Evolutionary conservation across 2,797 vertebrate genomes (phyloP).

Genomic region (Eulemur albifrons): DNA sequence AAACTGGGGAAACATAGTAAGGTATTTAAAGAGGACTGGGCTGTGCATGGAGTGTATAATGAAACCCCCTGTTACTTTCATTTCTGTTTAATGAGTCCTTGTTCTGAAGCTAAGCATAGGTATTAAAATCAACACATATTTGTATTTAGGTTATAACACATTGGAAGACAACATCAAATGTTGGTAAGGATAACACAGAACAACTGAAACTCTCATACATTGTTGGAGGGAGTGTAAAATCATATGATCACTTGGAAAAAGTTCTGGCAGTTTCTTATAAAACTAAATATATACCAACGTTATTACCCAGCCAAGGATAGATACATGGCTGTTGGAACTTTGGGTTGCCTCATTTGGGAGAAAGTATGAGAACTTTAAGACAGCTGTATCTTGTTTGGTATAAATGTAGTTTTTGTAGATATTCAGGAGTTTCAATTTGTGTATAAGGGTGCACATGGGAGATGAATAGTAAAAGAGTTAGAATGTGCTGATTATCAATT

Average conservation of each 20-base stretch:
- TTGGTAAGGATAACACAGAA: not conserved
- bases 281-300: not conserved
- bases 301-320: not conserved
- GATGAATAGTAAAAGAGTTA: not conserved
- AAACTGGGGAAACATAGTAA: not conserved
- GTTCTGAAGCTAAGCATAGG: not conserved
- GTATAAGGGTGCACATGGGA: not conserved
- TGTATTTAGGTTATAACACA: not conserved
- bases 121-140: constrained; percentile 8
- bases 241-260: not conserved
- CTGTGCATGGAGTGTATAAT: not conserved
- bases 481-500: not conserved
- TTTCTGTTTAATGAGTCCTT: not conserved
- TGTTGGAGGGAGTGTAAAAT: not conserved
- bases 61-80: not conserved
- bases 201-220: not conserved
- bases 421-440: not conserved
- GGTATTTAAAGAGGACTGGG: not conserved
- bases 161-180: not conserved
- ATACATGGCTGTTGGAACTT: not conserved
- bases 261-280: not conserved
- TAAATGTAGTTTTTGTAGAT: not conserved
- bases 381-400: not conserved
- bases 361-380: not conserved
- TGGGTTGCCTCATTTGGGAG: not conserved